Evolutionary conservation across 1,140 invertebrate genomes (phyloP), one percentile per base, ranked within the genome.

Genomic region (Lepidurus couesii): DNA sequence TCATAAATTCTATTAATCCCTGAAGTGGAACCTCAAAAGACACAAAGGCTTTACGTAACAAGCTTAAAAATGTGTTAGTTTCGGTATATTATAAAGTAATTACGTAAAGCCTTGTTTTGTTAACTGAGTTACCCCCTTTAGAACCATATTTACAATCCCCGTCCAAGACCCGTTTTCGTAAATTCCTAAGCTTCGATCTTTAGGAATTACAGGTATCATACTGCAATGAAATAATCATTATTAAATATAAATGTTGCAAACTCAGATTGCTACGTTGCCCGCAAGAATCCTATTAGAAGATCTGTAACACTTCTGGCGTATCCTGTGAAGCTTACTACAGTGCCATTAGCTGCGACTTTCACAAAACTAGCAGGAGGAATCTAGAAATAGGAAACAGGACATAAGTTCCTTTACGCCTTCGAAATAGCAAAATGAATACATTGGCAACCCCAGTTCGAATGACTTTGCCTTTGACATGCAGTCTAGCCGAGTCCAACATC

Each of bases 121-220:
- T 65, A 9, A 16, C 4, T 21, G 53, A n/a, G 53, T 65, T 65
- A 65, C 53, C 53, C 21, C 53, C 16, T 65, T 65, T 65, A 65
- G 13, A 13, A 65, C 53, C 53, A 65, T 65, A 21, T 65, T 65
- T 65, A 65, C 53, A n/a, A 65, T 65, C 21, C 53, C 53, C 21
- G 53, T 65, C 53, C 53, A 65, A 65, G 53, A 65, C 8, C 53
- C 53, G 21, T 65, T 65, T 65, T 65, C 13, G 13, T 65, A 16
- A 13, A 65, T 7, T 65, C 53, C 53, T 11, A 65, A 21, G 7
- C 16, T 7, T n/a, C 53, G 53, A 65, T 65, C 53, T 65, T 65
- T 65, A 13, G 53, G 53, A 65, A 7, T 65, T 65, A 65, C 53
- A 65, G 53, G 53, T 65, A 65, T 65, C 53, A 65, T 65, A n/a